Percentiles rank a stretch among this genome's conserved stretches.
phyloP scores from a whole-genome alignment of 2,113 vertebrate genomes.

The Zosterops hypoxanthus region DNA sequence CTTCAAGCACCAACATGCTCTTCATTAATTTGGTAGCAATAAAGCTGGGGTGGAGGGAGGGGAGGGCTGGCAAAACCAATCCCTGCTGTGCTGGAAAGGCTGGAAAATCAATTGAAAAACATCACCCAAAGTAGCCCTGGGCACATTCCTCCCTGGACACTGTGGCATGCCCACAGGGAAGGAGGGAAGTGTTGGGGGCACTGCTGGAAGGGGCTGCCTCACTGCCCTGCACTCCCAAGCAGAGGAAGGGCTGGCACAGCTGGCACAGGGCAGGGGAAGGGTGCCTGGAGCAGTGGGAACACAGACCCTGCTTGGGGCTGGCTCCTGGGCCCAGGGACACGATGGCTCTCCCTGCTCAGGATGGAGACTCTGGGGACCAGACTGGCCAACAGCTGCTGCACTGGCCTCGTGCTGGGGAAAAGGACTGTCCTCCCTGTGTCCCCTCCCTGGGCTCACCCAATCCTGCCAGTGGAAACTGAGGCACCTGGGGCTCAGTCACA shows the following conservation, averaged over 20 bases:
- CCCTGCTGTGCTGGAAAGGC: background rate
- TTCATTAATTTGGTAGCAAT: background rate
- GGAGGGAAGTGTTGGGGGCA: background rate
- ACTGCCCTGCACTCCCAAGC: fast-evolving
- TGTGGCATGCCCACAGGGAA: background rate
- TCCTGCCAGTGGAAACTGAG: background rate
- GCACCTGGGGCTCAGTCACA: background rate
- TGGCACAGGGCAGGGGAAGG: background rate
- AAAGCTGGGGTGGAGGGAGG: background rate
- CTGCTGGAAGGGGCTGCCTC: background rate
- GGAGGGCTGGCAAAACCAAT: background rate
- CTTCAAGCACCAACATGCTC: background rate
- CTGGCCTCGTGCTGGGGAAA: background rate
- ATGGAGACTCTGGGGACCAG: background rate
- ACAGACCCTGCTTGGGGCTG: fast-evolving
- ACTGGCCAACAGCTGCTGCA: background rate
- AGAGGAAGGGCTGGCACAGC: background rate
- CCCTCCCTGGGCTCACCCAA: background rate
- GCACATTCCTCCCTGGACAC: background rate
- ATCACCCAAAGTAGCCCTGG: background rate
- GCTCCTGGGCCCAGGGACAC: no score
- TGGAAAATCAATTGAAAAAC: background rate
- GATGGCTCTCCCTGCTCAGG: fast-evolving
- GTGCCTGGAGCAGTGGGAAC: background rate
- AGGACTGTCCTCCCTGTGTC: background rate